These are phyloP conservation scores for Lycaena phlaeas DNA, from an alignment of 2,888 invertebrate genomes.

Conservation along the genomic window DNA sequence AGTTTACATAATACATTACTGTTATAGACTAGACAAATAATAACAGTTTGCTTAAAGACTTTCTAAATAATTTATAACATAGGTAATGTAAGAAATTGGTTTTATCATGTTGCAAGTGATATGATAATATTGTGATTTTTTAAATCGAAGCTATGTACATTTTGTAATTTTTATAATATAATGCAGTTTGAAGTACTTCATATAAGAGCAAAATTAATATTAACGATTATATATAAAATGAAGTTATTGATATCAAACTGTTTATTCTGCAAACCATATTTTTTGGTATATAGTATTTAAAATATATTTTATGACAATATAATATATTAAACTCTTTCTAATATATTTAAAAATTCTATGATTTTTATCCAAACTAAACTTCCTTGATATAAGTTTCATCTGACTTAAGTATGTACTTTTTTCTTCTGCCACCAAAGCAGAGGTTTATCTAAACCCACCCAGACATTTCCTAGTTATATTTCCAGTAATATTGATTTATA, in stretches of 20 bases:
- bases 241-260: not conserved
- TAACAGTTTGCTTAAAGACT: slow-evolving; percentile 30
- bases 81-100: slow-evolving; percentile 48
- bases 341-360: not conserved
- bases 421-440: too few species aligned
- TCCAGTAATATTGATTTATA: too few species aligned
- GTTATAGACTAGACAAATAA: slow-evolving; percentile 49
- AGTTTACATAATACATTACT: slow-evolving; percentile 67
- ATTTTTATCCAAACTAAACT: too few species aligned
- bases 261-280: slow-evolving; percentile 5
- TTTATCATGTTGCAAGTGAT: slow-evolving; percentile 75
- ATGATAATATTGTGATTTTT: slow-evolving; percentile 55
- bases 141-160: slow-evolving; percentile 24
- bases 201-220: slow-evolving; percentile 4
- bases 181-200: slow-evolving; percentile 5
- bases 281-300: slow-evolving; percentile 2
- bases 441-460: too few species aligned
- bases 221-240: not conserved
- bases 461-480: too few species aligned
- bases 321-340: slow-evolving; percentile 6
- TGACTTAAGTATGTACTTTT: too few species aligned
- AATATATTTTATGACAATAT: not conserved
- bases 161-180: slow-evolving; percentile 15
- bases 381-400: too few species aligned
- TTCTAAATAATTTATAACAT: slow-evolving; percentile 39